phyloP scores from a whole-genome alignment of 2,113 vertebrate species.

The Malaclemys terrapin region DNA sequence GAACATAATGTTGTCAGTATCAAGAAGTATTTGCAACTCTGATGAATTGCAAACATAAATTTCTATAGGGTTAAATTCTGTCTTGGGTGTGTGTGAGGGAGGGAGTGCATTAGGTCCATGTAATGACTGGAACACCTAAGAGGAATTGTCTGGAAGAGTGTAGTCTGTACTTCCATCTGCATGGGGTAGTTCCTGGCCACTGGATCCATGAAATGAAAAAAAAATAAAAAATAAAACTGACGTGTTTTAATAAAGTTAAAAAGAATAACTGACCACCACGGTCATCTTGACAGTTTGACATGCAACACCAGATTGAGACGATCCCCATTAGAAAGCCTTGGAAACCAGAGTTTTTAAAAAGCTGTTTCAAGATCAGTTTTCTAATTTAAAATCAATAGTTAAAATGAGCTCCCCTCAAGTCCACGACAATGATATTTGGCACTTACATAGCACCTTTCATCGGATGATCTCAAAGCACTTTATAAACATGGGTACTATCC shows the following conservation, averaged over 20 bases:
- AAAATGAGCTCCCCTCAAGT: background rate
- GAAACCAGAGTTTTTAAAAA: background rate
- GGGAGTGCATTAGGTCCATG: background rate
- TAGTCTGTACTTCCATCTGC: background rate
- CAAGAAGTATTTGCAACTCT: background rate
- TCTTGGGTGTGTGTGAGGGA: background rate
- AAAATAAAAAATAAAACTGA: background rate
- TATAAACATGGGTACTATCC: background rate
- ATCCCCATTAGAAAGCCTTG: background rate
- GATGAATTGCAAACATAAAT: background rate
- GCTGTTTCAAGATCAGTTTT: background rate
- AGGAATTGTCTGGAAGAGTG: background rate
- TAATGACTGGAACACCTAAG: background rate
- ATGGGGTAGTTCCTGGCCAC: background rate
- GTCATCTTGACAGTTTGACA: background rate
- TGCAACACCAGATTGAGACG: background rate
- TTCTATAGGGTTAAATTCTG: background rate
- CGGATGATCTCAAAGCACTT: background rate
- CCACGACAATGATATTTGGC: background rate
- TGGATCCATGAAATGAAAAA: background rate
- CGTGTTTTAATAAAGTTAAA: background rate
- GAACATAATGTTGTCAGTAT: background rate
- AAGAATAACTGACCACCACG: background rate
- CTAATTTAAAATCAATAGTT: background rate
- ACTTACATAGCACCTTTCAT: background rate